phyloP scores from a whole-genome alignment of 2,888 invertebrate species.

The Pherbina coryleti region DNA sequence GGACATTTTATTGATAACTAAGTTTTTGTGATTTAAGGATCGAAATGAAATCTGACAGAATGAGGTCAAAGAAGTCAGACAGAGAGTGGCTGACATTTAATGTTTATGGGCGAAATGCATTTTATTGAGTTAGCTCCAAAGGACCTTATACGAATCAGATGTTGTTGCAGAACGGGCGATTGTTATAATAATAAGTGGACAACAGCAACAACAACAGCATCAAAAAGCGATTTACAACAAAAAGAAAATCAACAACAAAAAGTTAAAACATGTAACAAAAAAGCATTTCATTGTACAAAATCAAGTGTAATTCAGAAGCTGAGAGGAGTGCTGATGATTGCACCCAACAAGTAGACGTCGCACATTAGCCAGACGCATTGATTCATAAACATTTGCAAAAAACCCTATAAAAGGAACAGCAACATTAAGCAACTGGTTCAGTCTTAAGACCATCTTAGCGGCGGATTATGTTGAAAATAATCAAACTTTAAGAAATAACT shows the following conservation, averaged over 20 bases:
- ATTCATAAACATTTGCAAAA: constrained; percentile 4
- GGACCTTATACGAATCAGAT: neutral
- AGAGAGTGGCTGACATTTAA: too few species aligned
- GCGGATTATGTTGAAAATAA: too few species aligned
- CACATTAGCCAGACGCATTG: neutral
- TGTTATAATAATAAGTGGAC: constrained; percentile 23
- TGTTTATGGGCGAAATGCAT: too few species aligned
- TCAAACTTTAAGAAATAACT: neutral
- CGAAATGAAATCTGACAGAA: too few species aligned
- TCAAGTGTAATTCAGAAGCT: constrained; percentile 8
- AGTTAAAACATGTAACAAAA: constrained; percentile 16
- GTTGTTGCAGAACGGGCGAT: neutral
- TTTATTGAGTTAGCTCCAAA: neutral
- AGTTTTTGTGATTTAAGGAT: too few species aligned
- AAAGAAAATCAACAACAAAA: neutral
- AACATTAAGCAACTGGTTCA: constrained; percentile 40
- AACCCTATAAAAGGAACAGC: constrained; percentile 47
- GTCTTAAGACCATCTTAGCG: constrained; percentile 22
- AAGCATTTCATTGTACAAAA: constrained; percentile 34
- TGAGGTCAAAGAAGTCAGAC: too few species aligned
- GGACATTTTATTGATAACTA: too few species aligned
- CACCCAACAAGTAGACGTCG: neutral
- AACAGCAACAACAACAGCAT: neutral
- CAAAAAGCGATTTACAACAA: neutral
- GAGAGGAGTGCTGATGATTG: neutral